phyloP scores from a whole-genome alignment of 2,888 invertebrate species.

The Spodoptera exigua region DNA sequence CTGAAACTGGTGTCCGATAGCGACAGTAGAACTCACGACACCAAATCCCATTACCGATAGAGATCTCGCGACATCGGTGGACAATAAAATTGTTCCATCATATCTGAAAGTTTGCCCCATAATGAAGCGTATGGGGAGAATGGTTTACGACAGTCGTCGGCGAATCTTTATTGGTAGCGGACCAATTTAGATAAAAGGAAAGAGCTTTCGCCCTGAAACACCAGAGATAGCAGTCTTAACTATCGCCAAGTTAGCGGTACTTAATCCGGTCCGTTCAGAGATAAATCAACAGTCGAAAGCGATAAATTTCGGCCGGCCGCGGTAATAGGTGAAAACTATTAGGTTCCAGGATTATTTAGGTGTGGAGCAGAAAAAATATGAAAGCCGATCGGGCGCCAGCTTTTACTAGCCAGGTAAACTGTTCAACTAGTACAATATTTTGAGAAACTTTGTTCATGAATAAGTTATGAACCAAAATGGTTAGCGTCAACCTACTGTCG shows the following conservation, averaged over 20 bases:
- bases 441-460: conserved; percentile 18
- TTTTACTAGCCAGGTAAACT: conserved; percentile 35
- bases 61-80: conserved; percentile 88
- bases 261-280: conserved; percentile 85
- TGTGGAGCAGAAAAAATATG: conserved; percentile 77
- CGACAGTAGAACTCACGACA: conserved; percentile 61
- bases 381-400: conserved; percentile 61
- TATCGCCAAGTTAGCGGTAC: conserved; percentile 89
- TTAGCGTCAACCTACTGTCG: not conserved
- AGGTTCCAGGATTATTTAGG: conserved; percentile 82
- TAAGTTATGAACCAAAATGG: conserved; percentile 30
- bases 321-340: conserved; percentile 89
- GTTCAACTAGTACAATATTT: conserved; percentile 21
- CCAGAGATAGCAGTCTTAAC: conserved; percentile 89
- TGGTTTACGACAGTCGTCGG: conserved; percentile 88
- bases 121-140: conserved; percentile 89
- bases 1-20: conserved; percentile 63
- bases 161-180: conserved; percentile 89
- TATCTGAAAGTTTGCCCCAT: conserved; percentile 89
- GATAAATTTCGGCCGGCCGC: conserved; percentile 84
- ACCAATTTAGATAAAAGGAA: conserved; percentile 90
- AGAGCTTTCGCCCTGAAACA: conserved; percentile 88
- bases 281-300: conserved; percentile 88
- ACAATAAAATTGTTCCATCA: conserved; percentile 89
- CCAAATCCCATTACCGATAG: conserved; percentile 87